A percentile compares a stretch with the other conserved stretches of the same genome.
phyloP scores from a whole-genome alignment of 2,797 vertebrate species.

The Sebastes paucispinis region DNA sequence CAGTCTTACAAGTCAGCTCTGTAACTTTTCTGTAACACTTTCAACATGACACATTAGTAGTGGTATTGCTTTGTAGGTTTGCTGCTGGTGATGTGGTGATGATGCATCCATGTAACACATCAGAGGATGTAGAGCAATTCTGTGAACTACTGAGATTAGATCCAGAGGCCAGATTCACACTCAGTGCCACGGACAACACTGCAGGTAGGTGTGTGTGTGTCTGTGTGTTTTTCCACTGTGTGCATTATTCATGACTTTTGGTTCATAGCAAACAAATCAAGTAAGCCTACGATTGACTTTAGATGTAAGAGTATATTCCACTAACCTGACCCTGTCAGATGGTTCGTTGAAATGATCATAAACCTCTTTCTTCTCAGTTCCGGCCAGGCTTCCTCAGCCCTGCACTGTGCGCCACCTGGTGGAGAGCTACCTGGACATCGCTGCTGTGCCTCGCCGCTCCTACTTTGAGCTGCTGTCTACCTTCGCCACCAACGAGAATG shows the following conservation, averaged over 20 bases:
- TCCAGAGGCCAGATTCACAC: conserved; percentile 79
- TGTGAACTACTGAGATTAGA: conserved; percentile 87
- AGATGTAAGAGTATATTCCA: background rate
- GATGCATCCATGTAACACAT: conserved; percentile 86
- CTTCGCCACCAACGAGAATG: conserved; percentile 84
- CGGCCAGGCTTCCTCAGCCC: conserved; percentile 84
- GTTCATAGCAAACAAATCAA: background rate
- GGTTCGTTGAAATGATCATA: no score
- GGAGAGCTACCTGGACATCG: conserved; percentile 87
- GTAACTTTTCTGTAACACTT: background rate
- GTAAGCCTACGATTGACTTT: background rate
- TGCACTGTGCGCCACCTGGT: conserved; percentile 85
- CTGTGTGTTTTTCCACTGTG: background rate
- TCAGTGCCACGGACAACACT: conserved; percentile 79
- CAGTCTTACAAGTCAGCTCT: background rate
- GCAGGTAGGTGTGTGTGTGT: conserved; percentile 42
- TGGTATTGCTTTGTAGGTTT: conserved; percentile 77
- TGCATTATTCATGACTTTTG: background rate
- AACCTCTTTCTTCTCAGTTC: conserved; percentile 55
- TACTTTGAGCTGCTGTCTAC: conserved; percentile 90
- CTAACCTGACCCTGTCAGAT: no score
- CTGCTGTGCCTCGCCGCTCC: conserved; percentile 90
- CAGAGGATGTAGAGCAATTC: conserved; percentile 82
- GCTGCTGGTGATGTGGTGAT: conserved; percentile 88
- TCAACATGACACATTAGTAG: background rate